These are phyloP conservation scores for Drosophila falleni DNA, from an alignment of 2,888 invertebrate genomes.

Conservation along the genomic window DNA sequence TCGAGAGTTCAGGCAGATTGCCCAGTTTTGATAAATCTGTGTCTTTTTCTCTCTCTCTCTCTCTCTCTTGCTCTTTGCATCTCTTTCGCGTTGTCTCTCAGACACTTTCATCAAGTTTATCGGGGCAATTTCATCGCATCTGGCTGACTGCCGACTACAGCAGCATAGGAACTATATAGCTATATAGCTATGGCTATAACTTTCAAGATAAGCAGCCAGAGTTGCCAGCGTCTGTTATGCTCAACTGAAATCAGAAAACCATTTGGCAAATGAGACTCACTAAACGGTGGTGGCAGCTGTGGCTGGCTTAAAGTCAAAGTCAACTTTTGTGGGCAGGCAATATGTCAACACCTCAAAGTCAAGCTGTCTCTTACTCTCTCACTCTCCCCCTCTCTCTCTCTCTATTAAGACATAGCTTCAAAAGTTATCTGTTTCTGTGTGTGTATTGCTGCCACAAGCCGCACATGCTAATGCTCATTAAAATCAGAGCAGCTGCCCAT, in stretches of 20 bases:
- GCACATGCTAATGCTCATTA: slow-evolving; percentile 73
- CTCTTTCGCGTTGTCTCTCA: slow-evolving; percentile 32
- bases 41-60: slow-evolving; percentile 31
- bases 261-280: slow-evolving; percentile 65
- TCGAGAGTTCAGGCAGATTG: slow-evolving; percentile 68
- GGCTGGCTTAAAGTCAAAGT: slow-evolving; percentile 47
- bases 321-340: slow-evolving; percentile 52
- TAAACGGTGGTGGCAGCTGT: slow-evolving; percentile 54
- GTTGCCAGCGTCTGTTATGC: slow-evolving; percentile 12
- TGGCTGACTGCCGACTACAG: slow-evolving; percentile 58
- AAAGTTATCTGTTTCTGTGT: slow-evolving; percentile 15
- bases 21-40: slow-evolving; percentile 75
- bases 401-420: background rate
- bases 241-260: slow-evolving; percentile 67
- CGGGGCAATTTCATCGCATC: slow-evolving; percentile 72
- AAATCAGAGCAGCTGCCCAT: slow-evolving; percentile 54
- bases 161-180: slow-evolving; percentile 7
- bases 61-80: slow-evolving; percentile 1
- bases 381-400: background rate
- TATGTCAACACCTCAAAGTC: slow-evolving; percentile 58
- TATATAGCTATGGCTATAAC: slow-evolving; percentile 3
- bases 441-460: slow-evolving; percentile 45
- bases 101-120: slow-evolving; percentile 79
- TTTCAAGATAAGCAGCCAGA: slow-evolving; percentile 8
- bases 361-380: no score